Evolutionary conservation across 2,888 invertebrate genomes (phyloP).

Genomic region (Nasonia oneida): DNA sequence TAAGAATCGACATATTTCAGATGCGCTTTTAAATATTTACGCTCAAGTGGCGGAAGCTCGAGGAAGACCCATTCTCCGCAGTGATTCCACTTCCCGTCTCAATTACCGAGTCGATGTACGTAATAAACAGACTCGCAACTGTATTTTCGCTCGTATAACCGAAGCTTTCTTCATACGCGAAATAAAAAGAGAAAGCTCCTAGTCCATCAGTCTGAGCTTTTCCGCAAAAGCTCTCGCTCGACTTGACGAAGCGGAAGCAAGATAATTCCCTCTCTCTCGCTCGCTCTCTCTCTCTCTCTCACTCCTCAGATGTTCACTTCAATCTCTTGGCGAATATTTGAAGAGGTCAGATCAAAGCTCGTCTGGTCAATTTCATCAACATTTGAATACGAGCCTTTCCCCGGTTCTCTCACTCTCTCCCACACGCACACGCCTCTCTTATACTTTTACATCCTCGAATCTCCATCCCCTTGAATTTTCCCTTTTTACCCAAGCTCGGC

Average conservation of each 20-base stretch:
- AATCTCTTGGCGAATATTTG: slow-evolving; percentile 78
- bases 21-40: slow-evolving; percentile 78
- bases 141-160: not conserved
- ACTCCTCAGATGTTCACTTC: slow-evolving; percentile 78
- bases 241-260: slow-evolving; percentile 59
- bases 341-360: slow-evolving; percentile 78
- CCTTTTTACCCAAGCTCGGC: slow-evolving; percentile 61
- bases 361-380: slow-evolving; percentile 80
- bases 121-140: not conserved
- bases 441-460: slow-evolving; percentile 34
- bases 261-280: slow-evolving; percentile 74
- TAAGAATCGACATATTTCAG: slow-evolving; percentile 78
- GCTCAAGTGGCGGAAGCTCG: slow-evolving; percentile 67
- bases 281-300: slow-evolving; percentile 68
- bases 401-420: not conserved
- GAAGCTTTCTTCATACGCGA: not conserved
- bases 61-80: slow-evolving; percentile 60
- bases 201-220: not conserved
- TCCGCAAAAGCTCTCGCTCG: slow-evolving; percentile 57
- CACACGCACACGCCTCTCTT: slow-evolving; percentile 57
- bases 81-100: slow-evolving; percentile 53
- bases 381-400: slow-evolving; percentile 76
- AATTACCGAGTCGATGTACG: slow-evolving; percentile 35
- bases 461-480: slow-evolving; percentile 27
- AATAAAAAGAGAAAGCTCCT: not conserved